Evolutionary conservation across 2,113 vertebrate species (phyloP), one percentile per base, ranked within the genome.

Genomic region (Pachypanchax playfairii): DNA sequence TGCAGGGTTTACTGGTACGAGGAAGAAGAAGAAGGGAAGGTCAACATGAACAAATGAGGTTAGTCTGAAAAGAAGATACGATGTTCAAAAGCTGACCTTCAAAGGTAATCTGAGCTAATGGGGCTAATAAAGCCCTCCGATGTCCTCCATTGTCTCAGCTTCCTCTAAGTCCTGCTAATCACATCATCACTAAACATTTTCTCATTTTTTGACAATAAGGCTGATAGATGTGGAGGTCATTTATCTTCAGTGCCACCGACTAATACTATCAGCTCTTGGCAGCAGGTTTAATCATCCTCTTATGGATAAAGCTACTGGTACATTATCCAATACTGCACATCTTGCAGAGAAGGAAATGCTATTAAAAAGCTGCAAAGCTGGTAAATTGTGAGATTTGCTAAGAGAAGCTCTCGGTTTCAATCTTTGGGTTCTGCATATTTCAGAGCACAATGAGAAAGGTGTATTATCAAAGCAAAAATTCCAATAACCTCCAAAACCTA

Each of bases 331-430:
- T 85, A 78, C 33, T 80, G 79, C 82, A 78, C 73, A 73, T 77
- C 82, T 77, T 80, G 82, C 85, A 82, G 70, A 78, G 75, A 42
- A 48, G 70, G 69, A 82, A 88, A 88, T 74, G 81, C 87, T 88
- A 88, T 89, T 90, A 86, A 88, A 87, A 90, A 85, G 80, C 76
- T 85, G 84, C 83, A 79, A 84, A 73, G 82, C 85, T 83, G 61
- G 76, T 86, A 61, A 64, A 82, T 83, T 80, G 66, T 36, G 43
- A 44, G 65, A 68, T 26, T 61, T 18, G 42, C 77, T 76, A 73
- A 51, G 59, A 70, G 47, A 39, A 43, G 70, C 55, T 29, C 51
- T 76, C 70, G 24, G 62, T 84, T 83, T 73, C 63, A 73, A 78
- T 75, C 68, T 79, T 42, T 9, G 44, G 67, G 56, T 6, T 55